Percentiles rank a stretch among this genome's conserved stretches.
Evolutionary conservation across 2,113 vertebrate species (phyloP).

Genomic region (Lates calcarifer): DNA sequence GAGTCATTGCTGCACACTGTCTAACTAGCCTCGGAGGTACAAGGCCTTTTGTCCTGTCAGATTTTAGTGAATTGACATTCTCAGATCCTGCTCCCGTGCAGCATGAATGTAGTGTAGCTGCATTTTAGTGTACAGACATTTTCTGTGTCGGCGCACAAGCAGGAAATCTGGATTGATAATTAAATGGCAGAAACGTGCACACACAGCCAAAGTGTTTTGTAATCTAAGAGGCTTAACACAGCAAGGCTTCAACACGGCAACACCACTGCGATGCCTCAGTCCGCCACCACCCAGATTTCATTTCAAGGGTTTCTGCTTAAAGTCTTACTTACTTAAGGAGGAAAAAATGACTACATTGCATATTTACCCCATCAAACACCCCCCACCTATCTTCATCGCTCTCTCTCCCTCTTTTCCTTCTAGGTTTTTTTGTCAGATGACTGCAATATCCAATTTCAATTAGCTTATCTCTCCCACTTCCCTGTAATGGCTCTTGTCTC

Average conservation of each 20-base stretch:
- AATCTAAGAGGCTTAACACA: slow-evolving; percentile 73
- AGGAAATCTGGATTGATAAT: slow-evolving; percentile 61
- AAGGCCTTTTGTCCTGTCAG: neutral
- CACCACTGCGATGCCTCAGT: slow-evolving; percentile 46
- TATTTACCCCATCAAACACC: slow-evolving; percentile 52
- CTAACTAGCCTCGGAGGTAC: neutral
- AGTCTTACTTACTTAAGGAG: slow-evolving; percentile 65
- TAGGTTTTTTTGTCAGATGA: slow-evolving; percentile 27
- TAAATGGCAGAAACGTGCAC: slow-evolving; percentile 62
- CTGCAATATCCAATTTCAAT: slow-evolving; percentile 74
- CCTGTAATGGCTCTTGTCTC: slow-evolving; percentile 66
- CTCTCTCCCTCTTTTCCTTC: neutral
- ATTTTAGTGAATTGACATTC: neutral
- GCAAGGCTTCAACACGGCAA: slow-evolving; percentile 58
- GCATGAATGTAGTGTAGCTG: neutral
- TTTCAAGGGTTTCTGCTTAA: slow-evolving; percentile 68
- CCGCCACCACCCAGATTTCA: slow-evolving; percentile 60
- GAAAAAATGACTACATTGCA: slow-evolving; percentile 57
- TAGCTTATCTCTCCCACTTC: slow-evolving; percentile 64
- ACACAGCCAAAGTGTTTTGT: slow-evolving; percentile 69
- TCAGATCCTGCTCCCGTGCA: slow-evolving; percentile 8
- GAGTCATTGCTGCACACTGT: neutral
- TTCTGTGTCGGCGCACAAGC: slow-evolving; percentile 27
- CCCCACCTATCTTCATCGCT: neutral
- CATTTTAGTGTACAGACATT: slow-evolving; percentile 5